Evolutionary conservation across 1,140 invertebrate species (phyloP), one percentile per base, ranked within the genome.

Genomic region (Cyclina sinensis): DNA sequence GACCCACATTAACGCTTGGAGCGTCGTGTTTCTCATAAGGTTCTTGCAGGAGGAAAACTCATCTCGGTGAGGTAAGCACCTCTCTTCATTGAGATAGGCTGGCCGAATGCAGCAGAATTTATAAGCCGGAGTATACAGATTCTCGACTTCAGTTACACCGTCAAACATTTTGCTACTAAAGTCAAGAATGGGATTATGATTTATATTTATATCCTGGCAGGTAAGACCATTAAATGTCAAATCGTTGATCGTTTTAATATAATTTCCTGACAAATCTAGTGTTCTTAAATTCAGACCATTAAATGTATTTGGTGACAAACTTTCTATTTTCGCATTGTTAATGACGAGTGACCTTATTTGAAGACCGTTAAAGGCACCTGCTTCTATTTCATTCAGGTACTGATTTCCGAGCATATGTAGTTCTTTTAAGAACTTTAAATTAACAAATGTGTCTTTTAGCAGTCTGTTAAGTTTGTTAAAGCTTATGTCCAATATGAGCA

Each of bases 41-140:
- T 93, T 88, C 14, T 80, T 51, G 85, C 92, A 93, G 0, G 92
- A 93, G 0, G 90, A 93, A 32, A 94, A 90, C 68, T 89, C 90
- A 32, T 91, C 83, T 18, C 37, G 3, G 5, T 78, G 78, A 18
- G 92, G 89, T 12, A 85, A 32, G 79, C 92, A 93, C 11, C 82
- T 89, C 30, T 91, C 87, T 14, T 51, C 57, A 4, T 14, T 16
- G 16, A 93, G 85, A 48, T 54, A 32, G 9, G 21, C 14, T 12
- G 87, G 89, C 68, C 81, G 57, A 32, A 85, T 35, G 70, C 92
- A 94, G 54, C 92, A 94, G n/a, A 93, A 86, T 54, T 70, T 59
- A 70, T 76, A 92, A 3, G 87, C 46, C 32, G 91, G 91, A 14
- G 90, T 89, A 9, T 76, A 85, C 12, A 93, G 59, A 4, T 62